Evolutionary conservation across 2,888 invertebrate genomes (phyloP), one percentile per base, ranked within the genome.

Genomic region (Diachrysia chrysitis): DNA sequence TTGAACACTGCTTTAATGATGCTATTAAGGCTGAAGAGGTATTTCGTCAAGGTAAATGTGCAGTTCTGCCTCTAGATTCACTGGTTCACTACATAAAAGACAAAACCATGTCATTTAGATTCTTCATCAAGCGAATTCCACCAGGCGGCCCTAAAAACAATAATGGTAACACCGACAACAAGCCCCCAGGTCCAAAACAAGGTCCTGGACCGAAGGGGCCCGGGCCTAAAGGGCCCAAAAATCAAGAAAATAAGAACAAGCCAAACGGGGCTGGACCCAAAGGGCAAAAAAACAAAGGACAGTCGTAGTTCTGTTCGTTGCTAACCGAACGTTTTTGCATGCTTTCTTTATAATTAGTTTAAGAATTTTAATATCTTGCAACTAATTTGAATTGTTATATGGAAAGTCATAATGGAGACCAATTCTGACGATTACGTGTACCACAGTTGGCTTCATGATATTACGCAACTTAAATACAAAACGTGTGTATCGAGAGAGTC

Each of bases 1-100:
- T 81, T 4, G 95, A 95, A 66, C 89, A 92, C 70, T 95, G 95
- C 74, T 92, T 88, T 69, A 93, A 90, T 74, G 94, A 95, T 71
- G 82, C 89, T 7, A 79, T 90, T 16, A 91, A 92, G 69, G 84
- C 89, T 16, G 93, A 94, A 58, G 93, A 93, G 69, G 86, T 95
- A 4, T 92, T 93, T 70, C 89, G 89, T 17, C 78, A 77, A 48
- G 89, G 87, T 0, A 93, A 90, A 83, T 95, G 95, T 79, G 91
- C 90, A 17, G 79, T 93, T 42, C 64, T 94, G 56, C 93, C 95
- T 1, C 76, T 94, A 19, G 88, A 86, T 42, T 82, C 86, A 57
- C 73, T 95, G 19, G 66, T 72, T 1, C 85, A 93, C 71, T 95
- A 91, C 58, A 83, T 94, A 23, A 85, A 86, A 51, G 87, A 91